These are phyloP conservation scores for Nyctibius grandis DNA, from an alignment of 2,797 vertebrate species.

Conservation along the genomic window DNA sequence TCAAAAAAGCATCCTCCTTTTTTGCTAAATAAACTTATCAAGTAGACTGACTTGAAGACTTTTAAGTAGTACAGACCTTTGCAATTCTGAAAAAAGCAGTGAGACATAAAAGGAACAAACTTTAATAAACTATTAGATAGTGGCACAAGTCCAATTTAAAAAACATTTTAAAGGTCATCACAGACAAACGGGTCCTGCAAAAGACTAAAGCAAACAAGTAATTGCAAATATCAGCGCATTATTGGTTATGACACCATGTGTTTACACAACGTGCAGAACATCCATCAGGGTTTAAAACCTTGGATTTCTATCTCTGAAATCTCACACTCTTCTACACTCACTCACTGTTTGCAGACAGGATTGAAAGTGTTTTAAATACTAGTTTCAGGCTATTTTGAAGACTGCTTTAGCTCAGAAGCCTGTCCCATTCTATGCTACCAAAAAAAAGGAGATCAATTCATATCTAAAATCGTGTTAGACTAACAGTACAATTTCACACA, in stretches of 20 bases:
- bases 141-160: background rate
- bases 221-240: background rate
- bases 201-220: background rate
- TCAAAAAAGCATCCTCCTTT: background rate
- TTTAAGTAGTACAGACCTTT: background rate
- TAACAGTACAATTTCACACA: background rate
- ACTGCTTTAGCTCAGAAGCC: background rate
- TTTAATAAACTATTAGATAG: background rate
- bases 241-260: background rate
- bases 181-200: background rate
- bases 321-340: background rate
- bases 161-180: background rate
- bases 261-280: background rate
- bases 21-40: background rate
- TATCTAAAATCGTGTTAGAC: background rate
- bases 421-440: background rate
- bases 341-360: background rate
- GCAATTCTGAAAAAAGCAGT: background rate
- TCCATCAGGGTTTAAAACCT: background rate
- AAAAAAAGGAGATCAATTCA: background rate
- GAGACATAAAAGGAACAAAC: background rate
- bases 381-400: background rate
- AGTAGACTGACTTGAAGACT: background rate
- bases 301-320: background rate
- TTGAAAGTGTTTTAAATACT: background rate